These are phyloP conservation scores for Diachasma alloeum DNA, from an alignment of 1,140 invertebrate species.

Conservation along the genomic window DNA sequence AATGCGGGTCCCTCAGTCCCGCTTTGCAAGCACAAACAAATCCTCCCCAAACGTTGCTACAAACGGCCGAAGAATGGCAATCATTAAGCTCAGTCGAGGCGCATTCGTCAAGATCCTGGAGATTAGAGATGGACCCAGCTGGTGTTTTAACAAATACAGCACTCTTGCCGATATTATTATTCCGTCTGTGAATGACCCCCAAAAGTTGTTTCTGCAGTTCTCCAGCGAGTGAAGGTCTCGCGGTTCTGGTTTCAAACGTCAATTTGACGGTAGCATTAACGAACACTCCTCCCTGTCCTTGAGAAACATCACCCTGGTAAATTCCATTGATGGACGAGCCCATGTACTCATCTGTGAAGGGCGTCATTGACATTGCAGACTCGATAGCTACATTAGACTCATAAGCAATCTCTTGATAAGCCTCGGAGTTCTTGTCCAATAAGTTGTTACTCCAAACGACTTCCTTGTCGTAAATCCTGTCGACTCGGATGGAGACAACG, in stretches of 20 bases:
- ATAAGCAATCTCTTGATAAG: constrained; percentile 82
- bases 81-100: constrained; percentile 86
- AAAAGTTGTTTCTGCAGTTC: constrained; percentile 84
- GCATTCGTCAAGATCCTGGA: constrained; percentile 91
- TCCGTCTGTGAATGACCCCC: constrained; percentile 81
- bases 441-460: constrained; percentile 80
- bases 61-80: constrained; percentile 85
- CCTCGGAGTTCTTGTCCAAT: constrained; percentile 78
- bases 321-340: constrained; percentile 82
- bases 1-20: constrained; percentile 80
- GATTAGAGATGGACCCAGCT: constrained; percentile 75
- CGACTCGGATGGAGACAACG: constrained; percentile 81
- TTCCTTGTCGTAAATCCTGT: constrained; percentile 81
- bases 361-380: constrained; percentile 89
- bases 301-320: constrained; percentile 74
- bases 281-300: constrained; percentile 76
- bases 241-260: constrained; percentile 68
- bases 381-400: constrained; percentile 85
- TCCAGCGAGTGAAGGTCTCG: constrained; percentile 72
- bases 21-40: constrained; percentile 85
- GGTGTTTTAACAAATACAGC: constrained; percentile 84
- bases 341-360: constrained; percentile 85
- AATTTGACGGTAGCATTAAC: constrained; percentile 84
- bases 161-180: constrained; percentile 87
- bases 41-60: constrained; percentile 89